Evolutionary conservation across 2,113 vertebrate genomes (phyloP), one percentile per base, ranked within the genome.

Genomic region (Phalacrocorax aristotelis): DNA sequence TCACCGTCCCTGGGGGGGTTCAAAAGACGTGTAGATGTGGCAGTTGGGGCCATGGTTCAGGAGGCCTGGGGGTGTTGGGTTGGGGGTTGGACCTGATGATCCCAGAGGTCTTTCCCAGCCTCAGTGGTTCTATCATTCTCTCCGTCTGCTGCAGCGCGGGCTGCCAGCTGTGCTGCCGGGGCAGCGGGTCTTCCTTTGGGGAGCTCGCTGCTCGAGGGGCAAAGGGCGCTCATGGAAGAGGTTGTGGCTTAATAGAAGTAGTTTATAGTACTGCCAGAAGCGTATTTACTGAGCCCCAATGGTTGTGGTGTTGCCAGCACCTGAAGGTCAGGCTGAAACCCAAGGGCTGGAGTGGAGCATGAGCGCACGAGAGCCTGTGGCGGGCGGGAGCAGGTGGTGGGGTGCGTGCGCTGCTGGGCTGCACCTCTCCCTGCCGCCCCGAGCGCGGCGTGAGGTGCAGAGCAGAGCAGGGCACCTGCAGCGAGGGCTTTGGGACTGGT

Each of bases 401-500:
- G 68, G 20, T 16, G 70, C 8, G 18, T 2, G 66, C 29, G 69
- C 48, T 52, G 69, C 46, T 5, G 70, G 51, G 70, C 6, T 9
- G 40, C 49, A 13, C 19, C 2, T 34, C n/a, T 14, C 23, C 22
- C 23, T 15, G 34, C 40, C 40, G n/a, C 48, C 4, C 1, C 5
- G 1, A 34, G 57, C 0, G 12, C 2, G 13, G 34, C 49, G 8
- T 3, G 20, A 19, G 42, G 72, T 14, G 22, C 44, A 2, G 26
- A 1, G 22, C 44, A 2, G 26, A 1, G 61, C 34, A 3, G 71
- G 13, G 23, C 11, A 1, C 2, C 38, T 4, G 72, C 14, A 2
- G 7, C 3, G 36, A 3, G 60, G 52, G 1, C 2, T 2, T 15
- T 32, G 5, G 65, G 80, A 66, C 58, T 19, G 23, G 5, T 18